Base-by-base conservation (phyloP, 2,888 invertebrate species). In the Drosophila anomalipes region DNA sequence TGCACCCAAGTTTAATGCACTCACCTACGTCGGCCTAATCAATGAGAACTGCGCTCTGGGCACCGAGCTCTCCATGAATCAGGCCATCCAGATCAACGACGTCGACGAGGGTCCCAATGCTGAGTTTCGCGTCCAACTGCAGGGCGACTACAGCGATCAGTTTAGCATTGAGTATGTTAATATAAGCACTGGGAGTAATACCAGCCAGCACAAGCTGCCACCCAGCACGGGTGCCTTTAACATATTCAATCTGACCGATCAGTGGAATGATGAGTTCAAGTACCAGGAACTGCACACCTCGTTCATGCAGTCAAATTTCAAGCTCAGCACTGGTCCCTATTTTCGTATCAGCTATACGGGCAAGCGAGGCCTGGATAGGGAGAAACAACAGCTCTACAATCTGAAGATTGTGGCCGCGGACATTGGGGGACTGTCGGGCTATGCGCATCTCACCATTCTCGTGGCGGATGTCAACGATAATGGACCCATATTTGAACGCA, bases 391-490 rank as follows among this genome's bases (percentile, higher is more conserved):
- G 77, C 91, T 94, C 2, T 97, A 97, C 90, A 93, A 95, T 70
- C 93, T 97, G 19, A 95, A 95, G 91, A 93, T 98, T 49, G 95
- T 97, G 3, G 97, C 97, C 5, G 95, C 95, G 82, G 97, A 97
- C 83, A 95, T 94, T 91, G 97, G 97, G 10, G 97, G 97, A 52
- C 92, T 97, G 16, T 95, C 95, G 57, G 96, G 96, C 1, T 96
- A 96, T 92, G 96, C 96, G 0, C 95, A 95, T 85, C 91, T 98
- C 12, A 95, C 95, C 1, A 95, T 98, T 53, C 94, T 94, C 0
- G 93, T 98, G 32, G 94, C 95, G 6, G 98, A 98, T 91, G 96
- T 96, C 89, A 98, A 98, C 89, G 98, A 98, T 91, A 97, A 97
- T 91, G 91, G 95, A 19, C 97, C 97, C 0, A 94, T 94, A 60